Evolutionary conservation across 1,140 invertebrate species (phyloP).

Genomic region (Lordiphosa mommai): DNA sequence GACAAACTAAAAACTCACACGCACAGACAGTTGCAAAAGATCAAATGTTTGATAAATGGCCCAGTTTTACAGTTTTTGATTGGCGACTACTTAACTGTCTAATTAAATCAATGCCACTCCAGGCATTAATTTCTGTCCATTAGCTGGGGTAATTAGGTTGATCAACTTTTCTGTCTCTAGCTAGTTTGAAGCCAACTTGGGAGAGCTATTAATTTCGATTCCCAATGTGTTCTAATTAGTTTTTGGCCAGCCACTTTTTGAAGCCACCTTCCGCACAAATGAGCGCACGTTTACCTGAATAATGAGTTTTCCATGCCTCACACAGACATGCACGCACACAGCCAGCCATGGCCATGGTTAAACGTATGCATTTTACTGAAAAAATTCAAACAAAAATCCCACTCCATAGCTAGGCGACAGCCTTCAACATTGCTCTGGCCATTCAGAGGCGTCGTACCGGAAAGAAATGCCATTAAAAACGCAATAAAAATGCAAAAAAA

Average conservation of each 20-base stretch:
- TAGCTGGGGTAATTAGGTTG: constrained; percentile 58
- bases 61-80: constrained; percentile 1
- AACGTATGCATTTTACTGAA: constrained; percentile 12
- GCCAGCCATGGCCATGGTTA: not conserved
- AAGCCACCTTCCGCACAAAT: constrained; percentile 49
- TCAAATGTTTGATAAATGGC: constrained; percentile 39
- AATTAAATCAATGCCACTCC: constrained; percentile 66
- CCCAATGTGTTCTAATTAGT: constrained; percentile 60
- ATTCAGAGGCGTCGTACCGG: constrained; percentile 70
- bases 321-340: not conserved
- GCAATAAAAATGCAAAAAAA: constrained; percentile 69
- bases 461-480: constrained; percentile 76
- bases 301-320: constrained; percentile 52
- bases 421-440: constrained; percentile 53
- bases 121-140: constrained; percentile 44
- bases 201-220: constrained; percentile 51
- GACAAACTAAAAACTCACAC: constrained; percentile 3
- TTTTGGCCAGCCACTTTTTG: constrained; percentile 18
- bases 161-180: constrained; percentile 32
- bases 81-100: constrained; percentile 39
- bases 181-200: constrained; percentile 5
- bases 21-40: not conserved
- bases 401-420: constrained; percentile 28
- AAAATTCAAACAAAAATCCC: constrained; percentile 12
- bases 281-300: constrained; percentile 68